Conservation (phyloP, 2,113 vertebrate species). For the Mustela lutreola region DNA sequence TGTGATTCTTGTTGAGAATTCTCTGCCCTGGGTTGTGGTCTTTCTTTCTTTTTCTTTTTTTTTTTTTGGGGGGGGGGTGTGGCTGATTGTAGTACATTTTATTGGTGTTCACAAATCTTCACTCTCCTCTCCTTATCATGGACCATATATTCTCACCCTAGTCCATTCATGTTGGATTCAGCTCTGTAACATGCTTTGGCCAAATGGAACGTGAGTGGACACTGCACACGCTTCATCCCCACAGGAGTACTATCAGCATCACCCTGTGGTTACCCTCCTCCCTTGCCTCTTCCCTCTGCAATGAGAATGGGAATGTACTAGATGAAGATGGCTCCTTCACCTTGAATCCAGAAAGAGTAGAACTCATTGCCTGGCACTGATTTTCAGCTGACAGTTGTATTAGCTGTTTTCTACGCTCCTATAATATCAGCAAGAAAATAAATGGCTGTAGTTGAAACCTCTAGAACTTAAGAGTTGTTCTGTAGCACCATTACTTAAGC, state of each 20-base stretch:
- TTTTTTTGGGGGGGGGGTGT: no score
- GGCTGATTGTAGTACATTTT: neutral
- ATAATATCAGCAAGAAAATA: neutral
- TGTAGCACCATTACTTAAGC: neutral
- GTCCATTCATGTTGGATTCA: neutral
- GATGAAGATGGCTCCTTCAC: accelerated
- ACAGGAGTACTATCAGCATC: neutral
- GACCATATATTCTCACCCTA: neutral
- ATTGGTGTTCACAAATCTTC: neutral
- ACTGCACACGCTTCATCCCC: neutral
- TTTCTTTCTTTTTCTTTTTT: neutral
- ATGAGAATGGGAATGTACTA: neutral
- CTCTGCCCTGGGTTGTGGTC: neutral
- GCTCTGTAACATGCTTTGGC: neutral
- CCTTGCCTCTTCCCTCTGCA: neutral
- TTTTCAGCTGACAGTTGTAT: neutral
- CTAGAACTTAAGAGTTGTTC: neutral
- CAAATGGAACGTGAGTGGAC: neutral
- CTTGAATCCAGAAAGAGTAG: neutral
- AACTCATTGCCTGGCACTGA: neutral
- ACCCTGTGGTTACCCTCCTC: neutral
- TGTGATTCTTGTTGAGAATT: neutral
- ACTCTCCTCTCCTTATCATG: neutral
- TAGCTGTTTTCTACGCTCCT: neutral
- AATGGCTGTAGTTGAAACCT: neutral